Percentiles rank a stretch among this genome's conserved stretches.
Evolutionary conservation across 2,888 invertebrate species (phyloP).

Genomic region (Dyspetes luteomarginatus): DNA sequence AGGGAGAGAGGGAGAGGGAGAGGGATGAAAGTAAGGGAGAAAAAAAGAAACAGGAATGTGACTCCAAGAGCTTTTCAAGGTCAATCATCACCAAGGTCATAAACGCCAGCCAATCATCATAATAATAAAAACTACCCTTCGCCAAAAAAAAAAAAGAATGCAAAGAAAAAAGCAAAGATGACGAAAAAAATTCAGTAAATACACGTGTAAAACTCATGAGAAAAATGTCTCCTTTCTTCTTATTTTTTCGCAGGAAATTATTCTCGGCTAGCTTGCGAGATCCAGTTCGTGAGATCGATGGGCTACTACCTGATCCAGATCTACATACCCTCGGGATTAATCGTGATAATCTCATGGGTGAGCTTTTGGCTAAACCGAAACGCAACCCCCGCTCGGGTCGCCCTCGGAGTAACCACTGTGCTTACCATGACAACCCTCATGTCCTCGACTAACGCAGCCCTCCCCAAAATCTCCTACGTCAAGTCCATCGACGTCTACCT

Average conservation of each 20-base stretch:
- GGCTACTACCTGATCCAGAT: constrained; percentile 99
- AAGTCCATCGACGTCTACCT: constrained; percentile 99
- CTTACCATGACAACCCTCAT: constrained; percentile 99
- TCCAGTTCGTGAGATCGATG: constrained; percentile 98
- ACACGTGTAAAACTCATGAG: constrained; percentile 58
- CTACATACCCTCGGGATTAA: constrained; percentile 98
- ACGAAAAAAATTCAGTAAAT: constrained; percentile 23
- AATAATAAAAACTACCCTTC: constrained; percentile 12
- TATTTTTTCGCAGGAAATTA: constrained; percentile 92
- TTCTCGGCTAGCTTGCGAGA: constrained; percentile 97
- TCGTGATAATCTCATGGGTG: constrained; percentile 98
- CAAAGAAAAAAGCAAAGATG: constrained; percentile 7
- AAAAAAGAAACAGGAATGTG: background rate
- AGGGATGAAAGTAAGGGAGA: background rate
- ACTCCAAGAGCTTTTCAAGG: background rate
- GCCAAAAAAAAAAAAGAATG: constrained; percentile 17
- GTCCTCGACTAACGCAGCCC: constrained; percentile 97
- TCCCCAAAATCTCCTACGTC: constrained; percentile 99
- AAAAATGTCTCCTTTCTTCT: constrained; percentile 70
- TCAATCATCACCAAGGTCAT: background rate
- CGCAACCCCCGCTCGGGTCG: constrained; percentile 96
- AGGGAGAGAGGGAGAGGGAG: background rate
- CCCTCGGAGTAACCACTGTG: constrained; percentile 97
- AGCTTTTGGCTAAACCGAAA: constrained; percentile 98
- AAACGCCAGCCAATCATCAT: background rate